Percentiles rank a stretch among this genome's conserved stretches.
phyloP scores from a whole-genome alignment of 2,113 vertebrate species.

The Neotragus moschatus region DNA sequence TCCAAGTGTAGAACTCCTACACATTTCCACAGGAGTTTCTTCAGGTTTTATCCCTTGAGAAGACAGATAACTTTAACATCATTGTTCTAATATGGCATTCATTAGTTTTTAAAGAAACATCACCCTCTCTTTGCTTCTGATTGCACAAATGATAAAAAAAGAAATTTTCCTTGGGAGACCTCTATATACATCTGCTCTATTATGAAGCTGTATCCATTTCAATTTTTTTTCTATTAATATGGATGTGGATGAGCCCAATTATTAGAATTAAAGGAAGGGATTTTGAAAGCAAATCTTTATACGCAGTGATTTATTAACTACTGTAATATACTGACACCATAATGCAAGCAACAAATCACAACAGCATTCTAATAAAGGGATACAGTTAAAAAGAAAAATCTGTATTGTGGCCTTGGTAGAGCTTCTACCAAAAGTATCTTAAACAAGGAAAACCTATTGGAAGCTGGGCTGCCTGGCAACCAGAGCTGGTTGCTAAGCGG shows the following conservation, averaged over 20 bases:
- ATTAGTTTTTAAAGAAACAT: constrained; percentile 21
- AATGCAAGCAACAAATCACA: constrained; percentile 77
- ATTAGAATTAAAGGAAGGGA: constrained; percentile 66
- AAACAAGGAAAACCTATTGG: constrained; percentile 85
- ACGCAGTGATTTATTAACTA: constrained; percentile 81
- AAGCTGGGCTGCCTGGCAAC: constrained; percentile 91
- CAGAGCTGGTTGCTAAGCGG: constrained; percentile 92
- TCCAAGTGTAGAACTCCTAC: neutral
- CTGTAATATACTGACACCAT: constrained; percentile 74
- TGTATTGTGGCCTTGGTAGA: constrained; percentile 72
- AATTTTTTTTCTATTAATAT: constrained; percentile 62
- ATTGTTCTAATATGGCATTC: neutral
- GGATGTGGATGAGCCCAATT: constrained; percentile 65
- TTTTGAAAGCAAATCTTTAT: constrained; percentile 73
- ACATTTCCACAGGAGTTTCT: neutral
- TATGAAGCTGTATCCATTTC: constrained; percentile 39
- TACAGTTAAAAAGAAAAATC: constrained; percentile 79
- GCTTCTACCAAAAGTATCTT: constrained; percentile 75
- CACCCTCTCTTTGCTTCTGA: neutral
- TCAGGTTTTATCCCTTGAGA: neutral
- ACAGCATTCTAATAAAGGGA: constrained; percentile 78
- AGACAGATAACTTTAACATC: neutral
- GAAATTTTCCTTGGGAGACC: constrained; percentile 25
- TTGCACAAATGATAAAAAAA: constrained; percentile 51
- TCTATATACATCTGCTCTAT: constrained; percentile 46